Evolutionary conservation across 2,888 invertebrate species (phyloP).

Genomic region (Polydrusus cervinus): DNA sequence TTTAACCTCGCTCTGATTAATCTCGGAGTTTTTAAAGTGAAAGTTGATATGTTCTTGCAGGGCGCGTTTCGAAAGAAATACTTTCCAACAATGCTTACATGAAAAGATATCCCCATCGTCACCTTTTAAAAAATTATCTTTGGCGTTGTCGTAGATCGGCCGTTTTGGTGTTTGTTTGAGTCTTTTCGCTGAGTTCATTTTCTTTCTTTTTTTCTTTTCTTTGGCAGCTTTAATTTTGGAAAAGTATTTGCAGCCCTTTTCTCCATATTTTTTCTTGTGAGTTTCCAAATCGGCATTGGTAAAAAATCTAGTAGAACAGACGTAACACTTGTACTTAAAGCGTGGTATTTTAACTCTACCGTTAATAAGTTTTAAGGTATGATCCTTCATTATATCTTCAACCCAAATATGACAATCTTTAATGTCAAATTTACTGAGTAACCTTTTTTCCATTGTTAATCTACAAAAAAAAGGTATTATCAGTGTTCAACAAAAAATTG

Average conservation of each 20-base stretch:
- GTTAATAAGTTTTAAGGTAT: constrained; percentile 44
- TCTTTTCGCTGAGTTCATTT: not conserved
- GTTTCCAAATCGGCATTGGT: constrained; percentile 39
- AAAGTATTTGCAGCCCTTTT: constrained; percentile 49
- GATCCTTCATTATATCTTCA: constrained; percentile 43
- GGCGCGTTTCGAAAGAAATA: constrained; percentile 44
- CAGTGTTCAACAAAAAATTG: not conserved
- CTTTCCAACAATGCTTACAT: constrained; percentile 50
- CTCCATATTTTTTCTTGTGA: constrained; percentile 47
- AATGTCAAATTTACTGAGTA: constrained; percentile 40
- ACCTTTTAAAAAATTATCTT: constrained; percentile 25
- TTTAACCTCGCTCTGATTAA: constrained; percentile 25
- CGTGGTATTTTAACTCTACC: constrained; percentile 50
- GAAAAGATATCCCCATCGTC: constrained; percentile 43
- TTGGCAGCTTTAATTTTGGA: constrained; percentile 25
- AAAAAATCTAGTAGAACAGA: constrained; percentile 50
- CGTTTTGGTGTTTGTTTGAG: not conserved
- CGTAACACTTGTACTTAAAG: constrained; percentile 56
- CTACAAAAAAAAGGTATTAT: constrained; percentile 45
- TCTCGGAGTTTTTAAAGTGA: constrained; percentile 41
- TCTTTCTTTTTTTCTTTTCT: constrained; percentile 20
- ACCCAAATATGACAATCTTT: constrained; percentile 49
- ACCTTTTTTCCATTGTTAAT: constrained; percentile 11
- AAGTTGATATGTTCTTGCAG: constrained; percentile 40
- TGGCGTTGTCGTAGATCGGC: not conserved